Conservation (phyloP, 2,888 invertebrate genomes). For the Drosophila falleni region DNA sequence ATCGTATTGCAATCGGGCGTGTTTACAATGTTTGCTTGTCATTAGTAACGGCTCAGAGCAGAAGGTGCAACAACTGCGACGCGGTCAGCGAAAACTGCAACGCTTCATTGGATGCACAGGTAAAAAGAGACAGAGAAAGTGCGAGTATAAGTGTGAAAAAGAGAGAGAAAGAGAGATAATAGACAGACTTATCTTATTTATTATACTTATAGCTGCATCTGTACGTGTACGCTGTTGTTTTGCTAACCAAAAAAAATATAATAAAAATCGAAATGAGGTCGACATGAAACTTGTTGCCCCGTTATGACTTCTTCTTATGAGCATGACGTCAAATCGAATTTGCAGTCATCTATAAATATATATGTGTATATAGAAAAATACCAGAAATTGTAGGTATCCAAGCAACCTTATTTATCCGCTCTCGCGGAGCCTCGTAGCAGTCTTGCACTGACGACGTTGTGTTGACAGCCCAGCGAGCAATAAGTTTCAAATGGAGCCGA, state of each 20-base stretch:
- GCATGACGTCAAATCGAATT: constrained; percentile 63
- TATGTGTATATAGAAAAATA: constrained; percentile 36
- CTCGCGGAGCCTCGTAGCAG: background rate
- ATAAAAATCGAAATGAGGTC: constrained; percentile 40
- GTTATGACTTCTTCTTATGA: constrained; percentile 32
- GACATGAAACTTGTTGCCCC: constrained; percentile 56
- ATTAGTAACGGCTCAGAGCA: constrained; percentile 68
- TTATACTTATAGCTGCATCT: constrained; percentile 23
- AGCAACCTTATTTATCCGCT: too few species aligned
- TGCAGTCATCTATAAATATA: constrained; percentile 37
- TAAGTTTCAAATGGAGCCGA: constrained; percentile 76
- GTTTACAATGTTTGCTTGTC: constrained; percentile 58
- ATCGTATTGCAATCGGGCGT: constrained; percentile 47
- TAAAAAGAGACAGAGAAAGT: background rate
- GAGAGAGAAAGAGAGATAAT: background rate
- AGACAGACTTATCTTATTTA: constrained; percentile 7
- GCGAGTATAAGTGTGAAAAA: background rate
- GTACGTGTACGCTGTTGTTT: constrained; percentile 14
- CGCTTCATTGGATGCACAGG: constrained; percentile 55
- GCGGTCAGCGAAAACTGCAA: constrained; percentile 50
- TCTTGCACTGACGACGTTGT: constrained; percentile 49
- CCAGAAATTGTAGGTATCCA: constrained; percentile 40
- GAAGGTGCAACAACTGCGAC: constrained; percentile 56
- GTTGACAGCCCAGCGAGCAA: constrained; percentile 73
- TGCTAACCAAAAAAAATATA: constrained; percentile 5